phyloP scores from a whole-genome alignment of 53 echinoderm and acorn worm genomes.

The Actinopyga echinites region DNA sequence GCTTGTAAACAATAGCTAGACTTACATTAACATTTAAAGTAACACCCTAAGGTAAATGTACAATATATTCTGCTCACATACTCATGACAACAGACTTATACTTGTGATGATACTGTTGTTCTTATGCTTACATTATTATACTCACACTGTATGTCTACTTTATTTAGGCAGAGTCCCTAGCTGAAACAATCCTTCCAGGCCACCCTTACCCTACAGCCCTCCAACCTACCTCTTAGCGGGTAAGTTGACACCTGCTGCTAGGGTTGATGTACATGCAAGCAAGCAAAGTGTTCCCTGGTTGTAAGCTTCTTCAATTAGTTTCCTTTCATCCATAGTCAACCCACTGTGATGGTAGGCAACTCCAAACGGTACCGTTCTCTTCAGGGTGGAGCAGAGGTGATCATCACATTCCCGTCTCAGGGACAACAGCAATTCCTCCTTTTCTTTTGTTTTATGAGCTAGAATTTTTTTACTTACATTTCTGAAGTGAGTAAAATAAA shows the following conservation, averaged over 20 bases:
- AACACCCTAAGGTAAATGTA: no score
- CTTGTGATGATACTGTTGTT: no score
- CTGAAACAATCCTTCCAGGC: no score
- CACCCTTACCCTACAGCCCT: no score
- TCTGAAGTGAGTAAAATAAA: slow-evolving; percentile 19
- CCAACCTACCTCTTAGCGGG: slow-evolving; percentile 84
- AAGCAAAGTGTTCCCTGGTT: slow-evolving; percentile 85
- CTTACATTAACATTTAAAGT: no score
- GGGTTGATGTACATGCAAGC: slow-evolving; percentile 83
- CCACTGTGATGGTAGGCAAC: slow-evolving; percentile 93
- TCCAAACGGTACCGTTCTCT: slow-evolving; percentile 79
- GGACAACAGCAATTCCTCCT: slow-evolving; percentile 66
- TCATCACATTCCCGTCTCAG: slow-evolving; percentile 78
- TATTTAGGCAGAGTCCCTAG: no score
- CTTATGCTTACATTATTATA: no score
- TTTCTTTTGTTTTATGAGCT: slow-evolving; percentile 77
- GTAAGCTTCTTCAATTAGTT: slow-evolving; percentile 91
- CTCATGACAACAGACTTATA: no score
- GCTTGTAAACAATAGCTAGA: no score
- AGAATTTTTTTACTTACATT: slow-evolving; percentile 58
- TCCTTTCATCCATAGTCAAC: slow-evolving; percentile 91
- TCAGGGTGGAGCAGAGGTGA: slow-evolving; percentile 83
- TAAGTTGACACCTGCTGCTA: slow-evolving; percentile 92
- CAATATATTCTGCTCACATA: no score
- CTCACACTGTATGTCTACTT: no score